Base-by-base conservation (phyloP, 2,113 vertebrate genomes). In the Oryzias melastigma region DNA sequence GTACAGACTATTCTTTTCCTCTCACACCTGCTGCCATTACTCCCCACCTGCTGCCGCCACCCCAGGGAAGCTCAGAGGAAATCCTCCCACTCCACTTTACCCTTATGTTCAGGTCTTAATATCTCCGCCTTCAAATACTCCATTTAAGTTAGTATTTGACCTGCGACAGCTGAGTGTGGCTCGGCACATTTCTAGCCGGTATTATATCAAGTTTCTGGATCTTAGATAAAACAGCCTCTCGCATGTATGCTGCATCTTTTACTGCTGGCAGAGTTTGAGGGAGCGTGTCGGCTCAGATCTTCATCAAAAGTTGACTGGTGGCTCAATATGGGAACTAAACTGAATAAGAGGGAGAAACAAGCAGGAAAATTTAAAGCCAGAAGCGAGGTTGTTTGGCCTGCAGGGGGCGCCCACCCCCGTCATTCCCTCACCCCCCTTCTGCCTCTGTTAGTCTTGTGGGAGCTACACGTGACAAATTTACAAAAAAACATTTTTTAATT, bases 21-120 rank as follows among this genome's bases (percentile, higher is more conserved):
- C 50, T 24, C 50, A 35, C 50, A 35, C 42, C 41, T 35, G 27
- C 52, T 53, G 52, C 29, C 20, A 53, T 5, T 7, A 29, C 45
- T 63, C 24, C 24, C 50, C 60, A 53, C 60, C 60, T 53, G 41
- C 50, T 63, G 50, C 60, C 50, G 27, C n/a, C 41, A 35, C 50
- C 50, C 51, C 61, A 46, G 50, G 50, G 45, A 52, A 45, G 22
- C 50, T 27, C 41, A 5, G 49, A 29, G 41, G 52, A 53, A 53
- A 45, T 25, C 16, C 27, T 10, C 27, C 35, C 46, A 50, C 59
- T 19, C 3, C 14, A 19, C 12, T 55, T 50, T 55, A 27, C 14
- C 25, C 40, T 18, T 41, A 27, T 14, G 42, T 40, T 62, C 1
- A 1, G 24, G 27, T 43, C 46, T 50, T 62, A 27, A 29, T 15